Conservation (phyloP, 2,113 vertebrate species). For the Salvelinus namaycush region DNA sequence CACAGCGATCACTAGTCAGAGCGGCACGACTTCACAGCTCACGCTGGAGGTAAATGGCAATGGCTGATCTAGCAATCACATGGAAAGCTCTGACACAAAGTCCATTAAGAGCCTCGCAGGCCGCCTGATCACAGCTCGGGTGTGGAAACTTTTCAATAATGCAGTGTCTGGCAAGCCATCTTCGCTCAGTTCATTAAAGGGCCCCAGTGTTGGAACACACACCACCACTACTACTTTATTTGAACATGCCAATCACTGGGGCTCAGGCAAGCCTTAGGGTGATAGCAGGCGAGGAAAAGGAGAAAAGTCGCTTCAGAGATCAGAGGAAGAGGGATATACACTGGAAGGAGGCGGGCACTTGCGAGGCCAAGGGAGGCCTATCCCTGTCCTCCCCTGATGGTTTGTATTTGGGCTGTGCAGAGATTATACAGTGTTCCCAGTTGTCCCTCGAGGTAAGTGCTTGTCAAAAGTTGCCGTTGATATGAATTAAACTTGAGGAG, state of each 20-base stretch:
- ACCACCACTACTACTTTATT: conserved; percentile 35
- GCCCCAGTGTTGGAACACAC: conserved; percentile 10
- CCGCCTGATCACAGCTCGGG: background rate
- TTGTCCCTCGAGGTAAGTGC: conserved; percentile 14
- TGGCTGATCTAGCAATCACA: conserved; percentile 21
- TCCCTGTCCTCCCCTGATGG: background rate
- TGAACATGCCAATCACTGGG: conserved; percentile 24
- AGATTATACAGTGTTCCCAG: conserved; percentile 6
- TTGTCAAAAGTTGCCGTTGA: conserved; percentile 10
- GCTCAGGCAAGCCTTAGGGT: background rate
- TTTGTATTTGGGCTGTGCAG: background rate
- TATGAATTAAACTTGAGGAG: conserved; percentile 12
- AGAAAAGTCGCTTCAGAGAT: conserved; percentile 24
- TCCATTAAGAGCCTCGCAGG: background rate
- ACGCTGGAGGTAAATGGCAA: conserved; percentile 3
- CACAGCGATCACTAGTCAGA: background rate
- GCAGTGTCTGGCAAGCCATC: conserved; percentile 8
- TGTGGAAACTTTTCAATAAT: conserved; percentile 32
- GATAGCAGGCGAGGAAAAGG: conserved; percentile 6
- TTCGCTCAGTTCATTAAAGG: conserved; percentile 29
- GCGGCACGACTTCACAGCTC: background rate
- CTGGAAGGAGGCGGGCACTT: background rate
- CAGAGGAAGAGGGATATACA: background rate
- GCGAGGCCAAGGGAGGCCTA: background rate
- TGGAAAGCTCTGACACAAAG: background rate